Percentiles rank a stretch among this genome's conserved stretches.
Conservation (phyloP, 2,888 invertebrate genomes). For the Macrosiphum euphorbiae region DNA sequence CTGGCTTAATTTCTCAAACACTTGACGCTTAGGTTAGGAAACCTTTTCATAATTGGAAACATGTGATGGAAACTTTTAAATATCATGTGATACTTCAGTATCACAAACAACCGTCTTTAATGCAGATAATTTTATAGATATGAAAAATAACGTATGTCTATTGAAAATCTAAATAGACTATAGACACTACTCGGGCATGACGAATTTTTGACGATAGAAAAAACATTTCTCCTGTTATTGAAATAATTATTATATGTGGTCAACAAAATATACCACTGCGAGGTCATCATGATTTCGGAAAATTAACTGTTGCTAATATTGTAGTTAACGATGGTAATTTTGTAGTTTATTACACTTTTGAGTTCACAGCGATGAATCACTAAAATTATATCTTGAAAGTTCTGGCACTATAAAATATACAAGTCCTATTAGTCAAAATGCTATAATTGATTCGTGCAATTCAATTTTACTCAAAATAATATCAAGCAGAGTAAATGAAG, state of each 20-base stretch:
- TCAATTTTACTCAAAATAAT: too few relatives aligned
- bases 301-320: background rate
- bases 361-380: background rate
- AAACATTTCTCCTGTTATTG: too few relatives aligned
- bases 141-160: constrained; percentile 23
- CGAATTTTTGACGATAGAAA: background rate
- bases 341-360: background rate
- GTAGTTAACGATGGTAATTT: constrained; percentile 14
- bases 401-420: constrained; percentile 23
- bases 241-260: too few relatives aligned
- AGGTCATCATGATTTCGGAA: background rate
- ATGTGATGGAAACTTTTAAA: constrained; percentile 38
- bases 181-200: constrained; percentile 18
- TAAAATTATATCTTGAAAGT: background rate
- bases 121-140: background rate
- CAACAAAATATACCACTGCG: background rate
- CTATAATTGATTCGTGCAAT: too few relatives aligned
- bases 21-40: constrained; percentile 15
- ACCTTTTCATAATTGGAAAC: constrained; percentile 35
- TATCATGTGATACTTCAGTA: constrained; percentile 19
- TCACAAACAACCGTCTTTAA: constrained; percentile 22
- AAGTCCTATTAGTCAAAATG: constrained; percentile 19
- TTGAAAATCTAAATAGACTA: background rate
- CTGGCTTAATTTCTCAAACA: background rate
- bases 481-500: background rate